Evolutionary conservation across 1,140 invertebrate species (phyloP).

Genomic region (Megalonaias nervosa): DNA sequence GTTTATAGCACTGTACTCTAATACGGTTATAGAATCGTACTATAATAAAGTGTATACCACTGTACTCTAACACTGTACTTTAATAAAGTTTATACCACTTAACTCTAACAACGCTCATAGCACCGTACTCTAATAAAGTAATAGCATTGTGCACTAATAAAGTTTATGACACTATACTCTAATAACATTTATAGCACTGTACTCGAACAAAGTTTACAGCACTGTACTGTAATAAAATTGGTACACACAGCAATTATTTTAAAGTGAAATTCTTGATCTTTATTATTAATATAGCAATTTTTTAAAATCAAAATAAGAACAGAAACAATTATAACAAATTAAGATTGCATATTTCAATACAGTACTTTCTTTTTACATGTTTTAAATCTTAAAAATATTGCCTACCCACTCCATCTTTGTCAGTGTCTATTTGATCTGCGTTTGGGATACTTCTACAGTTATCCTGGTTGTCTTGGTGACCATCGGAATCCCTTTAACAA

Average conservation of each 20-base stretch:
- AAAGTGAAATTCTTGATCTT: neutral
- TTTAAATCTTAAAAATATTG: neutral
- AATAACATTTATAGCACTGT: too few relatives aligned
- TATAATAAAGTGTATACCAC: too few relatives aligned
- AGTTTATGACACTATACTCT: neutral
- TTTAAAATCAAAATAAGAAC: neutral
- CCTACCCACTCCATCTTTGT: slow-evolving; percentile 72
- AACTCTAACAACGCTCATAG: too few relatives aligned
- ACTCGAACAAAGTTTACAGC: too few relatives aligned
- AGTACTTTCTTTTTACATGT: neutral
- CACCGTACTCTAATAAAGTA: neutral
- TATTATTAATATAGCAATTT: neutral
- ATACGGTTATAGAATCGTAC: too few relatives aligned
- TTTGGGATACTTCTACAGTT: slow-evolving; percentile 88
- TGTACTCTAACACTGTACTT: neutral
- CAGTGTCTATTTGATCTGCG: slow-evolving; percentile 83
- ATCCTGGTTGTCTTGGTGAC: slow-evolving; percentile 76
- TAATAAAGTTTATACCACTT: too few relatives aligned
- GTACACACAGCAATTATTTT: neutral
- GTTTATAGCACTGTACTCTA: neutral
- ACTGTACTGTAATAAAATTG: neutral
- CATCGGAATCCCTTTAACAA: slow-evolving; percentile 58
- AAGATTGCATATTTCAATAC: too few relatives aligned
- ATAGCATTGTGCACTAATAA: too few relatives aligned
- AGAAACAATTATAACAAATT: neutral